Conservation (phyloP, 2,888 invertebrate genomes). For the Leucophenga montana region DNA sequence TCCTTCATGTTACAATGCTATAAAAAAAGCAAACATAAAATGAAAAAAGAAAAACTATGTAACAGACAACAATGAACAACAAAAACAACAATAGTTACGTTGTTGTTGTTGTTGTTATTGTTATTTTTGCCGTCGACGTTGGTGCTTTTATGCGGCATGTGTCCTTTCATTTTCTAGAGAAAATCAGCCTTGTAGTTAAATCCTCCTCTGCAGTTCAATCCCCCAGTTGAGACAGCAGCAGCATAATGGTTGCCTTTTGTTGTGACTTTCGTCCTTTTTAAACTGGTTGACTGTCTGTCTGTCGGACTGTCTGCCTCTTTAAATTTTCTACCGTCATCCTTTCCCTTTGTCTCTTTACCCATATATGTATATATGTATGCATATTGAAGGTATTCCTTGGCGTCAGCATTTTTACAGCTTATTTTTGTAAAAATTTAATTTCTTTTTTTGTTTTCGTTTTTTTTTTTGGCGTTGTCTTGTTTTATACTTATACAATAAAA, state of each 20-base stretch:
- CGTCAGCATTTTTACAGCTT: neutral
- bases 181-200: too few relatives aligned
- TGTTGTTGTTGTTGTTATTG: neutral
- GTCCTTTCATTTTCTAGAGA: neutral
- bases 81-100: constrained; percentile 26
- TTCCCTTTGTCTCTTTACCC: neutral
- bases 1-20: constrained; percentile 25
- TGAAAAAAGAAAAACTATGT: too few relatives aligned
- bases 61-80: neutral
- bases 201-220: too few relatives aligned
- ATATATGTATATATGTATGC: neutral
- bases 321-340: neutral
- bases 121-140: neutral
- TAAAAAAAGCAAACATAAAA: too few relatives aligned
- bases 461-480: too few relatives aligned
- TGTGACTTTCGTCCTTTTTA: constrained; percentile 40
- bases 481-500: too few relatives aligned
- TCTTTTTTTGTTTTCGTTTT: neutral
- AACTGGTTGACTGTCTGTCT: constrained; percentile 28
- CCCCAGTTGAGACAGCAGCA: too few relatives aligned
- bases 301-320: constrained; percentile 24
- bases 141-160: constrained; percentile 1
- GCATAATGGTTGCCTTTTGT: constrained; percentile 17
- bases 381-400: neutral
- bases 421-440: neutral